These are phyloP conservation scores for Nymphalis polychloros DNA, from an alignment of 2,888 invertebrate species.

Conservation along the genomic window DNA sequence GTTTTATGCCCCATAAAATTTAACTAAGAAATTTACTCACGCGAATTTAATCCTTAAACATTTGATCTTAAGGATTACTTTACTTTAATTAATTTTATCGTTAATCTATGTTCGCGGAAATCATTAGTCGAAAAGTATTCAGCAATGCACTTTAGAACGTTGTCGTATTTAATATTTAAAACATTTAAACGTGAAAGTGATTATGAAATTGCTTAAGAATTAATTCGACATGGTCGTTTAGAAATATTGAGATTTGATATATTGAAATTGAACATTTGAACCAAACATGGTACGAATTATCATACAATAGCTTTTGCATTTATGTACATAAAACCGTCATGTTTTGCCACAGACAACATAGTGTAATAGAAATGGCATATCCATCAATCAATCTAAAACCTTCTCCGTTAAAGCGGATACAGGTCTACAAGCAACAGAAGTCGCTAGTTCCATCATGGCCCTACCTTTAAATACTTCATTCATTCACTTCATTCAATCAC, in stretches of 20 bases:
- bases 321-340: conserved; percentile 3
- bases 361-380: conserved; percentile 8
- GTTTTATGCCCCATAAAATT: conserved; percentile 1
- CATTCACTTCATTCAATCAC: no score
- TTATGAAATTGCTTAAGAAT: background rate
- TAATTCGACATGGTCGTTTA: conserved; percentile 7
- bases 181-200: conserved; percentile 11
- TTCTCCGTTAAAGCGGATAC: background rate
- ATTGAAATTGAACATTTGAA: conserved; percentile 5
- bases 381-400: background rate
- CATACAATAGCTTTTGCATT: conserved; percentile 13
- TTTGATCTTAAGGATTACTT: background rate
- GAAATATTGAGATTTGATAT: conserved; percentile 1
- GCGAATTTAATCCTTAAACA: background rate
- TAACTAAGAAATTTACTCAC: background rate
- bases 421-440: no score
- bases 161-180: conserved; percentile 19
- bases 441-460: no score
- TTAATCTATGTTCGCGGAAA: conserved; percentile 25
- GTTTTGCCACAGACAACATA: background rate
- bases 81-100: background rate
- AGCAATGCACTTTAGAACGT: conserved; percentile 8
- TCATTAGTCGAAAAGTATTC: conserved; percentile 24
- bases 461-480: no score
- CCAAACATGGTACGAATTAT: conserved; percentile 1